phyloP scores from a whole-genome alignment of 1,140 invertebrate genomes.

The Drosophila ogumai region DNA sequence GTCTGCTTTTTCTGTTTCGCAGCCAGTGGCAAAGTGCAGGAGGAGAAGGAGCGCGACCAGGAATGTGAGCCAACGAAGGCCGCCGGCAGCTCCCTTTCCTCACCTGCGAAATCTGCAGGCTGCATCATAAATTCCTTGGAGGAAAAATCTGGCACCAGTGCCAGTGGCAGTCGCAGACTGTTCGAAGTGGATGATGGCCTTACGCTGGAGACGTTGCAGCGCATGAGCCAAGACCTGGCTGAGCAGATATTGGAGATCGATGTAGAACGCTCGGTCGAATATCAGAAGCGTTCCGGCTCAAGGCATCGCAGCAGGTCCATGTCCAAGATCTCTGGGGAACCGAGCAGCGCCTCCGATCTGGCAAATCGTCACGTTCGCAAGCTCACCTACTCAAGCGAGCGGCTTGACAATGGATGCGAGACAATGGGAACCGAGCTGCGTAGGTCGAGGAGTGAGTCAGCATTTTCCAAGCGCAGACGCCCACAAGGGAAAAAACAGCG shows the following conservation, averaged over 20 bases:
- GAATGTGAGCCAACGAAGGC: background rate
- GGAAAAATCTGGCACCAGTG: constrained; percentile 11
- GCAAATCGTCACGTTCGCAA: constrained; percentile 55
- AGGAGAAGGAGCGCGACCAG: constrained; percentile 7
- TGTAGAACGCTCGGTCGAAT: constrained; percentile 57
- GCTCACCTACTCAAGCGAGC: constrained; percentile 64
- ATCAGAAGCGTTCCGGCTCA: constrained; percentile 62
- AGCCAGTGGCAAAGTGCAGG: constrained; percentile 39
- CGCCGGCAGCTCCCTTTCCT: constrained; percentile 8
- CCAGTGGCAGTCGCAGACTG: constrained; percentile 8
- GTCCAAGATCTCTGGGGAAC: constrained; percentile 32
- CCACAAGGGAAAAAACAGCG: constrained; percentile 3
- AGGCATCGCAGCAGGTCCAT: constrained; percentile 51
- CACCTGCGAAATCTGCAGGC: background rate
- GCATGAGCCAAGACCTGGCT: constrained; percentile 52
- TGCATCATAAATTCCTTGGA: constrained; percentile 2
- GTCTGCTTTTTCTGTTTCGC: constrained; percentile 59
- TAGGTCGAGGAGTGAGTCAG: constrained; percentile 36
- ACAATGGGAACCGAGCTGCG: constrained; percentile 7
- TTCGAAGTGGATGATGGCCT: constrained; percentile 42
- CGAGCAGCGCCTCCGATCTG: background rate
- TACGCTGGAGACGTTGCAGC: constrained; percentile 58
- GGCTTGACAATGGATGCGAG: constrained; percentile 27
- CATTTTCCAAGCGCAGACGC: constrained; percentile 20
- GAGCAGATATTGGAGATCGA: constrained; percentile 64